Evolutionary conservation across 2,888 invertebrate genomes (phyloP), one percentile per base, ranked within the genome.

Genomic region (Rhagonycha lutea): DNA sequence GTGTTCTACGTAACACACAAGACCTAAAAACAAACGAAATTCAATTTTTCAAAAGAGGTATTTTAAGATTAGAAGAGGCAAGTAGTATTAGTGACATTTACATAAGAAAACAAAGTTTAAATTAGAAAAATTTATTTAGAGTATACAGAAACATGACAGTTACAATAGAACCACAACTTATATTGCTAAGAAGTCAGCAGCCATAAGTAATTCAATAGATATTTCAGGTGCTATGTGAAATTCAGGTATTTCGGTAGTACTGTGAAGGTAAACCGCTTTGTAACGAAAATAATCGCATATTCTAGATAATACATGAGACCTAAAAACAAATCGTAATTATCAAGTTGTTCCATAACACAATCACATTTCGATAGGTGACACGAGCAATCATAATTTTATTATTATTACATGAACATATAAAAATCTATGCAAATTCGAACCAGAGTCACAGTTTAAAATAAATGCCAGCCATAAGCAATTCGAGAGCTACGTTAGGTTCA

Each of bases 221-320:
- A 98, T 96, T 88, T 98, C 98, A 0, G 98, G 97, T 75, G 96
- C 95, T 84, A 98, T 98, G 5, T 96, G 96, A 88, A 98, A 98
- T 89, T 98, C 98, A 0, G 98, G 98, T 84, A 98, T 98, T 89
- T 98, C 98, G 14, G 97, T 97, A 24, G 97, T 96, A 81, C 96
- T 96, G 90, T 97, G 97, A 79, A 96, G 97, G 89, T 97, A 97
- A 71, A 96, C 94, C 61, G 97, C 96, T 90, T 98, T 98, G 90
- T 98, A 98, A 24, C 96, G 96, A 88, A 98, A 98, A 88, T 98
- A 98, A 95, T 97, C 97, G 89, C 98, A 98, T 32, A 98, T 98
- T 88, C 98, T 98, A 88, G 97, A 97, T 72, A 98, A 91, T 24
- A 98, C 97, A 86, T 98, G 98, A 26, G 98, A 98, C 73, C 95